Conservation (phyloP, 2,113 vertebrate species). For the Gopherus flavomarginatus region DNA sequence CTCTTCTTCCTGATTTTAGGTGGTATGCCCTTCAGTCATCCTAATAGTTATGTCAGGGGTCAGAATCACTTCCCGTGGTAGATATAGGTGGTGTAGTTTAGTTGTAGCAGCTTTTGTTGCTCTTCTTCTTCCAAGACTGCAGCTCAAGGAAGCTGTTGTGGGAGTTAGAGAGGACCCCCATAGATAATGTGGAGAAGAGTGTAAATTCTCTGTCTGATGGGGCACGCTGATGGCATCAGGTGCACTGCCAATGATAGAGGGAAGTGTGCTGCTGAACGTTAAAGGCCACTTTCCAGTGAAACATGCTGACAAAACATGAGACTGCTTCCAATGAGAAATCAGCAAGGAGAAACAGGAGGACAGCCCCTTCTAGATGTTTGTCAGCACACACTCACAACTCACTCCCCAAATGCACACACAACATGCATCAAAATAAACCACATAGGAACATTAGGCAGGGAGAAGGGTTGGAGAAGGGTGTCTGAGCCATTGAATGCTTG, state of each 20-base stretch:
- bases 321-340: neutral
- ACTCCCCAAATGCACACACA: neutral
- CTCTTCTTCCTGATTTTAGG: neutral
- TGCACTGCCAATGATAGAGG: neutral
- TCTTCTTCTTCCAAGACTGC: neutral
- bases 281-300: neutral
- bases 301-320: neutral
- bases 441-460: neutral
- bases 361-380: neutral
- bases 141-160: neutral
- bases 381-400: neutral
- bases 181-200: neutral
- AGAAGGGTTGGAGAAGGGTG: neutral
- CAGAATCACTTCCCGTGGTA: neutral
- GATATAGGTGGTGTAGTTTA: neutral
- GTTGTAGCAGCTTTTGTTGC: neutral
- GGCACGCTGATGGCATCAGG: neutral
- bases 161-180: neutral
- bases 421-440: neutral
- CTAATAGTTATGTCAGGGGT: neutral
- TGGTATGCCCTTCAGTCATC: neutral
- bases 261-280: neutral
- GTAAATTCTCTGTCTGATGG: neutral
- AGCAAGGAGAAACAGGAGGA: neutral
- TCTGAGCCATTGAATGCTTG: accelerated